Evolutionary conservation across 2,113 vertebrate genomes (phyloP).

Genomic region (Corvus hawaiiensis): DNA sequence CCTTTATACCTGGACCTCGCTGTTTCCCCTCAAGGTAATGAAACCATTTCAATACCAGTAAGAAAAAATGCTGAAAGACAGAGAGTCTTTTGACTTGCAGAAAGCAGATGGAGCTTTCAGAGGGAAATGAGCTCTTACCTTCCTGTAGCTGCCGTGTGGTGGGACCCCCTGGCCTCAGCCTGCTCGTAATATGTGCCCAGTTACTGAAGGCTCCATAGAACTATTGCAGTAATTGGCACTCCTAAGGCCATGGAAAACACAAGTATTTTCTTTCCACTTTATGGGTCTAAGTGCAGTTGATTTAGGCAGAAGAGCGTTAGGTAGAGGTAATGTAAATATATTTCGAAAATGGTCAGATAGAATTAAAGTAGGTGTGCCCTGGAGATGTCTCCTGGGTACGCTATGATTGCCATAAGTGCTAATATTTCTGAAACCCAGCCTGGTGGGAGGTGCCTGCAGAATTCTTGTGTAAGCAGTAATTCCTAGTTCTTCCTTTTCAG

Average conservation of each 20-base stretch:
- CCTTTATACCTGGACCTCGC: conserved; percentile 70
- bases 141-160: neutral
- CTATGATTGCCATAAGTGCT: neutral
- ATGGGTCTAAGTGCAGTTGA: neutral
- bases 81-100: neutral
- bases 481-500: neutral
- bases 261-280: neutral
- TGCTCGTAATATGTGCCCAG: neutral
- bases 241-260: neutral
- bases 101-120: neutral
- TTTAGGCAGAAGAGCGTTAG: neutral
- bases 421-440: neutral
- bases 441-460: neutral
- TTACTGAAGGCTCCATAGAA: neutral
- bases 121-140: neutral
- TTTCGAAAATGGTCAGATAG: neutral
- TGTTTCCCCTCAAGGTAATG: conserved; percentile 78
- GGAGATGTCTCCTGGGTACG: neutral
- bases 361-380: neutral
- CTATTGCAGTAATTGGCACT: neutral
- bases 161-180: neutral
- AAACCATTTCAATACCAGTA: neutral
- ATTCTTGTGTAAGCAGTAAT: neutral
- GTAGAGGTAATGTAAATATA: neutral
- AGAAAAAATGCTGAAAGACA: neutral